Percentiles rank a stretch among this genome's conserved stretches.
These are phyloP conservation scores for Morus bassanus DNA, from an alignment of 2,797 vertebrate species.

Conservation along the genomic window DNA sequence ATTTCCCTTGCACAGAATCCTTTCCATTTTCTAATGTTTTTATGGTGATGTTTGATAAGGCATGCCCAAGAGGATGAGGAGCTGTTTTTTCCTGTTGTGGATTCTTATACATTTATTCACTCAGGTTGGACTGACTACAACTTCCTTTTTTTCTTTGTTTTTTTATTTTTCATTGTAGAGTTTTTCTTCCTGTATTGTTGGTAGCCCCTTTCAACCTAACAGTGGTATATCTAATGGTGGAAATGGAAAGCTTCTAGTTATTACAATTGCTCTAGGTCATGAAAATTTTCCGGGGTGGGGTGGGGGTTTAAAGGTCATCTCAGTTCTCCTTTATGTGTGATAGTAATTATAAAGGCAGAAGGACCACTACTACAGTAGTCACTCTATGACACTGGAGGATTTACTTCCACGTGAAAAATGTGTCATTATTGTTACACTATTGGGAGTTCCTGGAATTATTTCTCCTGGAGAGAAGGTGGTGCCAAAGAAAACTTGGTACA, in stretches of 20 bases:
- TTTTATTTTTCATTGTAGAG: neutral
- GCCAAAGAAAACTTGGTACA: neutral
- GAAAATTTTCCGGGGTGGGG: neutral
- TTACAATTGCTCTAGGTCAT: neutral
- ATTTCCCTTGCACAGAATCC: neutral
- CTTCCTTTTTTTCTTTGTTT: neutral
- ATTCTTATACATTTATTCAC: neutral
- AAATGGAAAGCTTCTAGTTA: neutral
- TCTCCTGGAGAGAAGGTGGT: neutral
- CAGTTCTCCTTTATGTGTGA: neutral
- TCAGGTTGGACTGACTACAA: neutral
- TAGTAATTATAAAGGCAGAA: neutral
- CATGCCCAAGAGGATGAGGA: neutral
- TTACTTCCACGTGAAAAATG: neutral
- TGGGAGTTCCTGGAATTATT: neutral
- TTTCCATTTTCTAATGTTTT: neutral
- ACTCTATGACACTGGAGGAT: neutral
- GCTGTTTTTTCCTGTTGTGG: neutral
- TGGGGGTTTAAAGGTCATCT: neutral
- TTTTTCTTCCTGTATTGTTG: neutral
- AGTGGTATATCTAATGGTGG: neutral
- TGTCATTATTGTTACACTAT: neutral
- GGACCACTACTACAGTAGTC: neutral
- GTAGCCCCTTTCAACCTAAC: neutral
- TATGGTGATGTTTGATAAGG: neutral